A percentile compares a stretch with the other conserved stretches of the same genome.
Evolutionary conservation across 2,888 invertebrate genomes (phyloP).

Genomic region (Hybos culiciformis): DNA sequence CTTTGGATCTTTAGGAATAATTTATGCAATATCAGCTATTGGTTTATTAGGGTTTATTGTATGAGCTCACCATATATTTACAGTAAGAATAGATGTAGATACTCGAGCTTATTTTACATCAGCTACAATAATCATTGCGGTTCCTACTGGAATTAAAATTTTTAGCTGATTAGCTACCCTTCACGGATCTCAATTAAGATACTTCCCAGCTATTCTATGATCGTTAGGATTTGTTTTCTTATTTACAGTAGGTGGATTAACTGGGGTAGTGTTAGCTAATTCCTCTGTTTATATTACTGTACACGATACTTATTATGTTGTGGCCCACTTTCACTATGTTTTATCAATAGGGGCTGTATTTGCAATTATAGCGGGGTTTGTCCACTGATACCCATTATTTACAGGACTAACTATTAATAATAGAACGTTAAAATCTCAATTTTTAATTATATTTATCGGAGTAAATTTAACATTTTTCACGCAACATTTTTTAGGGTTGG

Average conservation of each 20-base stretch:
- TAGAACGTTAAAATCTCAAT: slow-evolving; percentile 51
- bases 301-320: slow-evolving; percentile 73
- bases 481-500: slow-evolving; percentile 58
- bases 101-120: slow-evolving; percentile 67
- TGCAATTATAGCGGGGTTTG: slow-evolving; percentile 59
- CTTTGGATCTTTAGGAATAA: slow-evolving; percentile 58
- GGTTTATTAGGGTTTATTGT: slow-evolving; percentile 56
- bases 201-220: background rate
- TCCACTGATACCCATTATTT: slow-evolving; percentile 57
- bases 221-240: background rate
- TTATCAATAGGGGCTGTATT: slow-evolving; percentile 67
- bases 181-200: background rate
- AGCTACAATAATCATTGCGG: slow-evolving; percentile 52
- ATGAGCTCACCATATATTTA: slow-evolving; percentile 58
- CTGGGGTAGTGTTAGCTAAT: slow-evolving; percentile 41
- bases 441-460: slow-evolving; percentile 56
- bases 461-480: slow-evolving; percentile 73
- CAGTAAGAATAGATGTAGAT: slow-evolving; percentile 65
- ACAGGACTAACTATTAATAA: slow-evolving; percentile 46
- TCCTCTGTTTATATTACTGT: slow-evolving; percentile 62
- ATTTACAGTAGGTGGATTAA: background rate
- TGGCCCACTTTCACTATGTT: slow-evolving; percentile 72
- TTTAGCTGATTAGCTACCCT: background rate
- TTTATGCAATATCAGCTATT: slow-evolving; percentile 75
- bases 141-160: slow-evolving; percentile 4